phyloP scores from a whole-genome alignment of 2,113 vertebrate species.

The Hyla sarda region DNA sequence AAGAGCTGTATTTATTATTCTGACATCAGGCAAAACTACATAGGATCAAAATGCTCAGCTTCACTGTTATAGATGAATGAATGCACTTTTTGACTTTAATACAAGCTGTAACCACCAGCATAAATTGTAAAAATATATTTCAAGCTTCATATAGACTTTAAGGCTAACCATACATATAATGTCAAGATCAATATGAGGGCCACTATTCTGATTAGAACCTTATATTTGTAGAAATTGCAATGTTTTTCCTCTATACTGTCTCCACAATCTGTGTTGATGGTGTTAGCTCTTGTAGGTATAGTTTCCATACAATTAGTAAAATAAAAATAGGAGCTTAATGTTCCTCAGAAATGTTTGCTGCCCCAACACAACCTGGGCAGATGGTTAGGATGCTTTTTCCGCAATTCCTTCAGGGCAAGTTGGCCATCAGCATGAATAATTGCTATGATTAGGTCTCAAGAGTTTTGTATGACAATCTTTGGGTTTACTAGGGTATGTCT shows the following conservation, averaged over 20 bases:
- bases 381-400: not conserved
- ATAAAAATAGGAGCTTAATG: not conserved
- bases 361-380: not conserved
- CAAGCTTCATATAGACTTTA: too few relatives aligned
- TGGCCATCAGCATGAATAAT: constrained; percentile 18
- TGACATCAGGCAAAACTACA: too few relatives aligned
- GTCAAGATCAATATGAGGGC: not conserved
- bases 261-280: not conserved
- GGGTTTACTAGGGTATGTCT: not conserved
- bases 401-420: constrained; percentile 7
- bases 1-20: too few relatives aligned
- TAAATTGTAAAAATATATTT: too few relatives aligned
- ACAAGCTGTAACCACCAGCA: too few relatives aligned
- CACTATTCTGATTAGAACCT: not conserved
- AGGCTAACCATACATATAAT: not conserved
- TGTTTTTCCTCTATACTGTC: not conserved
- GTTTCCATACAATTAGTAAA: not conserved
- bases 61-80: too few relatives aligned
- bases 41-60: too few relatives aligned
- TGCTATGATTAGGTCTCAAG: not conserved
- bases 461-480: not conserved
- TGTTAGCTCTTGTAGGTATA: not conserved
- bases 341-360: not conserved
- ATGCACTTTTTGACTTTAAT: too few relatives aligned
- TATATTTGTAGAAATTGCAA: not conserved